Conservation (phyloP, 2,797 vertebrate species). For the Acipenser oxyrinchus region DNA sequence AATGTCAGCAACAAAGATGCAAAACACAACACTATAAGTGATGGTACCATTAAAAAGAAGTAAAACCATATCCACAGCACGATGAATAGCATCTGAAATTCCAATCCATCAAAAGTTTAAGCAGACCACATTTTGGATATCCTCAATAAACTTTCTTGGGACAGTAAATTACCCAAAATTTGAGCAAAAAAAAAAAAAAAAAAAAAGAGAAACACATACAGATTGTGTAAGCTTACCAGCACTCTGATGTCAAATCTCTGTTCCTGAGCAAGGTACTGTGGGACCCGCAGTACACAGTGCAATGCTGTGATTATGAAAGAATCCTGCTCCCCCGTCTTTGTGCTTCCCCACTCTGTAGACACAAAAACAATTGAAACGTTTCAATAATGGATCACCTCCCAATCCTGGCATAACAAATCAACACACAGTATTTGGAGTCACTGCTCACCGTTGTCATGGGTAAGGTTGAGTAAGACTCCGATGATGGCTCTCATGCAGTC, state of each 20-base stretch:
- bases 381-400: no score
- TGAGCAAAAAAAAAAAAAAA: neutral
- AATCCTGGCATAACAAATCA: no score
- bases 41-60: no score
- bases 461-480: conserved; percentile 92
- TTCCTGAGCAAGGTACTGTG: conserved; percentile 93
- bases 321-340: conserved; percentile 94
- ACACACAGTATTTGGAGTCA: neutral
- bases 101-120: no score
- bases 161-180: neutral
- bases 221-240: conserved; percentile 63
- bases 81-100: no score
- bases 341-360: conserved; percentile 91
- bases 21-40: no score
- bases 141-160: no score
- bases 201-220: neutral
- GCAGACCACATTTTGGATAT: no score
- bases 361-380: conserved; percentile 2
- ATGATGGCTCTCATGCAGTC: conserved; percentile 96
- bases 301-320: conserved; percentile 80
- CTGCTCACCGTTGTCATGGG: conserved; percentile 86
- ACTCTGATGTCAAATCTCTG: conserved; percentile 96
- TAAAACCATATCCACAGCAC: no score
- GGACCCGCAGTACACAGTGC: conserved; percentile 89
- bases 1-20: no score